Base-by-base conservation (phyloP, 1,140 invertebrate genomes). In the Gryllus bimaculatus region DNA sequence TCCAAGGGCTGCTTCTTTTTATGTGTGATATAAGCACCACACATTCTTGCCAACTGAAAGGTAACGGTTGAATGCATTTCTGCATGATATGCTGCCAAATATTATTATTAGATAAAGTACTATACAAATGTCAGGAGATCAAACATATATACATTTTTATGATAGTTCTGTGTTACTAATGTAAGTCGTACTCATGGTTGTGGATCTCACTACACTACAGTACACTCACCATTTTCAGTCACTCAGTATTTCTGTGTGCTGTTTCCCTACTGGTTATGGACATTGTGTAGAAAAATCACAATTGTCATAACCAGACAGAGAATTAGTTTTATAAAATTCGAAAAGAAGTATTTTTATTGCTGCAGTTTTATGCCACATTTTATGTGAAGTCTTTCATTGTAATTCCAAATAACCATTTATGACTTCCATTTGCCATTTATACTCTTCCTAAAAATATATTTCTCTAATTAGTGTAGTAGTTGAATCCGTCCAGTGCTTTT, bases 401-500 rank as follows among this genome's bases (percentile, higher is more conserved):
- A 20, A 15, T 75, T 76, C 20, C 21, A 76, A 47, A 76, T 47
- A 48, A 47, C 39, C 75, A 48, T n/a, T 8, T 48, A 26, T 48
- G 47, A 76, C 39, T 76, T 76, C 75, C 75, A 76, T 48, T 18
- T 76, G 75, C 48, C 26, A 10, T 75, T 12, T 10, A 75, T 75
- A 21, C 74, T 75, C 74, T 39, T 75, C 74, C 74, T 18, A 75
- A 15, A 20, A 18, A 20, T 75, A 39, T 75, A n/a, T 75, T 75
- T 75, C 74, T n/a, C 20, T 8, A 75, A 39, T 75, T 75, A 10
- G 12, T 75, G 74, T 75, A 39, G 74, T 75, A n/a, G 74, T 48
- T 77, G 76, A 54, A 47, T 77, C 76, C 76, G 76, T 77, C 76
- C 76, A 77, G 76, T 77, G 18, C 47, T 77, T 13, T 8, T 77